Evolutionary conservation across 2,888 invertebrate genomes (phyloP), one percentile per base, ranked within the genome.

Genomic region (Tenthredo amoena): DNA sequence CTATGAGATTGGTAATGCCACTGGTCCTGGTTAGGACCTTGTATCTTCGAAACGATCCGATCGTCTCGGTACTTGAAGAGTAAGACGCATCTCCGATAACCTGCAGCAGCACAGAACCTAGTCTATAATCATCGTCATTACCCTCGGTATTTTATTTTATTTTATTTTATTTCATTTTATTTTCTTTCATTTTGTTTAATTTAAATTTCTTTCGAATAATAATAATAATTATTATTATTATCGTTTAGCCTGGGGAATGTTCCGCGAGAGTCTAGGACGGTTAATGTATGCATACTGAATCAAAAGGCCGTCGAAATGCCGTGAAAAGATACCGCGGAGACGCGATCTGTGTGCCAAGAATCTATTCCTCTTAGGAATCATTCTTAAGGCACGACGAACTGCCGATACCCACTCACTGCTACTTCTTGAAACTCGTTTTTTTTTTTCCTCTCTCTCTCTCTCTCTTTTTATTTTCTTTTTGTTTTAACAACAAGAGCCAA

Each of bases 1-100:
- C 15, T 26, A 4, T 43, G 31, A 26, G 47, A 76, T 76, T 76
- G 76, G 18, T 31, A 47, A 74, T 74, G 74, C 74, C 18, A 71
- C 6, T 71, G 76, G 15, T 47, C 47, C 31, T 15, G 72, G 10
- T 18, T 31, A 37, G 55, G 85, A 82, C 85, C 81, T 85, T 85
- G 85, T 85, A 85, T 15, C 85, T 68, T 82, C 85, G 81, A 82
- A 85, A 82, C 18, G 31, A 18, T 82, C 26, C n/a, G 34, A 18
- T 34, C 68, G 47, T 43, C n/a, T 31, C 40, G 15, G 15, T 77
- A 50, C 15, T 50, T 21, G 55, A 79, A 79, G 85, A 84, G 62
- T 26, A 26, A 68, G 34, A 34, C 18, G 34, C 15, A 15, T 6
- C 68, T 68, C 18, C 4, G 34, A 34, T 6, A 68, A 68, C 18